phyloP scores from a whole-genome alignment of 2,113 vertebrate species.

The Etheostoma cragini region DNA sequence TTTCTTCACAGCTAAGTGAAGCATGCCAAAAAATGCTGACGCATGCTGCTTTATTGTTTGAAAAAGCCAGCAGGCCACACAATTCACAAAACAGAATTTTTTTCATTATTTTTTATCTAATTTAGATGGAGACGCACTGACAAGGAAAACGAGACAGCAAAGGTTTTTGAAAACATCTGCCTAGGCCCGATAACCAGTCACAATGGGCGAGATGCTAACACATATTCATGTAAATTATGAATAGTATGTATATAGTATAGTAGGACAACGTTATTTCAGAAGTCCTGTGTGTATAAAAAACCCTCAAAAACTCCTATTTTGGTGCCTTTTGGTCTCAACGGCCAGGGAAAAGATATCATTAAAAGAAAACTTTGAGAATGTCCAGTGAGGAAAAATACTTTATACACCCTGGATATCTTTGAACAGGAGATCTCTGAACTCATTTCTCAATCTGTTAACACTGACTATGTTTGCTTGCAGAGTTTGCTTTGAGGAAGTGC shows the following conservation, averaged over 20 bases:
- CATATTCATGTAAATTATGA: neutral
- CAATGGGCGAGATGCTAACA: neutral
- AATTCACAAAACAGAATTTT: neutral
- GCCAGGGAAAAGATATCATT: neutral
- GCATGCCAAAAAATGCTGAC: neutral
- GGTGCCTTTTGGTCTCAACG: neutral
- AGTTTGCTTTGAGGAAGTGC: neutral
- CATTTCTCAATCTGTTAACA: neutral
- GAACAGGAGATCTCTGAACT: neutral
- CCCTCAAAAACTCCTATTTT: neutral
- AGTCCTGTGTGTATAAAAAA: neutral
- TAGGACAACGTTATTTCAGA: too few relatives aligned
- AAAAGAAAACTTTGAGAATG: neutral
- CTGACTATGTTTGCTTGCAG: neutral
- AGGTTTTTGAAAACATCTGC: neutral
- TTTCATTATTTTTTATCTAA: neutral
- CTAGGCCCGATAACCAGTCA: neutral
- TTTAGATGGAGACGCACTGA: neutral
- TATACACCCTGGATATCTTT: neutral
- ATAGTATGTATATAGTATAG: too few relatives aligned
- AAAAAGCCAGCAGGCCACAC: constrained; percentile 11
- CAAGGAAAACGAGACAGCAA: neutral
- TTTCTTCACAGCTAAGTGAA: neutral
- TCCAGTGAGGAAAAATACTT: neutral
- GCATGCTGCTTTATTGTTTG: constrained; percentile 1